Evolutionary conservation across 1,140 invertebrate genomes (phyloP), one percentile per base, ranked within the genome.

Genomic region (Dufourea novaeangliae): DNA sequence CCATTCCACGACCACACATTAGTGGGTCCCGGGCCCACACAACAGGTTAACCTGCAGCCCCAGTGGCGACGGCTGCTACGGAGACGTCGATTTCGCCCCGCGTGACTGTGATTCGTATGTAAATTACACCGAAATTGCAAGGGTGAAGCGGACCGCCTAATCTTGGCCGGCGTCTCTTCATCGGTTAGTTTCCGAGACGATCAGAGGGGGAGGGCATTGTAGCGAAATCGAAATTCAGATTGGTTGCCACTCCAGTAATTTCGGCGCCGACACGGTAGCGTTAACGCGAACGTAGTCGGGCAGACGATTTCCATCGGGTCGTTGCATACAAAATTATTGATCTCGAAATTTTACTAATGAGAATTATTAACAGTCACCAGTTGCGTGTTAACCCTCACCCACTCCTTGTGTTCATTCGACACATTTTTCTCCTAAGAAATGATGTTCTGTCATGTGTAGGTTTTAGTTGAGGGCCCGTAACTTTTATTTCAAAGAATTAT

Each of bases 81-180:
- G 17, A 57, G 29, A 6, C 14, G n/a, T n/a, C 22, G 8, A 12
- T 50, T 50, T 56, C 22, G 50, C 7, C 1, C 2, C 54, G 25
- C 54, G 52, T 34, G 27, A 27, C 39, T 34, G 54, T 61, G 27
- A 79, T 61, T 79, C 63, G 78, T 57, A 79, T 76, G 78, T 68
- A 79, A 79, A 79, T 79, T 44, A 27, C 44, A 39, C 20, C 72
- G 56, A 76, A 68, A 79, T 76, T 79, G 78, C 62, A 22, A 44
- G 25, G 44, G 37, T 29, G 34, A 57, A 68, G 27, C n/a, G 29
- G 17, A 62, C 29, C 56, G 56, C 29, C 29, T 34, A 34, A 32
- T 57, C 56, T 32, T 57, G 56, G 29, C 56, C 14, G 37, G 44
- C 12, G 46, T 44, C 62, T 56, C 67, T 69, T 56, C 37, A 27